Evolutionary conservation across 1,140 invertebrate species (phyloP).

Genomic region (Listronotus oregonensis): DNA sequence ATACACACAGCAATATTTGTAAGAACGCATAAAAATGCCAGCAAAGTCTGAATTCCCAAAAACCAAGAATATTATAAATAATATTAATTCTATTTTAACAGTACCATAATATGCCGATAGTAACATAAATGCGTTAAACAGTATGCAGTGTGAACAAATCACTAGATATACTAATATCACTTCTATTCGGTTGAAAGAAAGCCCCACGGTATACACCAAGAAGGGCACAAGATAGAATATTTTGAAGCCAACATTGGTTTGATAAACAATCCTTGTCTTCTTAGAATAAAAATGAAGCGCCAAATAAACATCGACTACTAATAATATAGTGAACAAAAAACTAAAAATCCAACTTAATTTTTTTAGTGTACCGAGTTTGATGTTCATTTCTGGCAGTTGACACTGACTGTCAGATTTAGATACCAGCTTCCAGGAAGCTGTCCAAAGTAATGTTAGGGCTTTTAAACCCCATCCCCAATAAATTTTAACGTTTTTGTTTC

Average conservation of each 20-base stretch:
- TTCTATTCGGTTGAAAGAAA: background rate
- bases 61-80: no score
- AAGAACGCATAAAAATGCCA: background rate
- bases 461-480: no score
- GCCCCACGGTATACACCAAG: background rate
- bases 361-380: background rate
- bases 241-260: background rate
- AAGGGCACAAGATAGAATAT: constrained; percentile 11
- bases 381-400: background rate
- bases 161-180: background rate
- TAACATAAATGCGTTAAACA: background rate
- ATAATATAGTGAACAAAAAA: background rate
- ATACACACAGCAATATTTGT: background rate
- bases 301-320: background rate
- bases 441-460: no score
- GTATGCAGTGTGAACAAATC: background rate
- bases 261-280: background rate
- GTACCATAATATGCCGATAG: background rate
- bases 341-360: background rate
- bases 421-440: no score
- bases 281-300: background rate
- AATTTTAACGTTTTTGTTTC: no score
- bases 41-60: background rate
- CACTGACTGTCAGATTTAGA: no score
- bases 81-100: background rate